These are phyloP conservation scores for Drosophila merina DNA, from an alignment of 2,888 invertebrate genomes.

Conservation along the genomic window DNA sequence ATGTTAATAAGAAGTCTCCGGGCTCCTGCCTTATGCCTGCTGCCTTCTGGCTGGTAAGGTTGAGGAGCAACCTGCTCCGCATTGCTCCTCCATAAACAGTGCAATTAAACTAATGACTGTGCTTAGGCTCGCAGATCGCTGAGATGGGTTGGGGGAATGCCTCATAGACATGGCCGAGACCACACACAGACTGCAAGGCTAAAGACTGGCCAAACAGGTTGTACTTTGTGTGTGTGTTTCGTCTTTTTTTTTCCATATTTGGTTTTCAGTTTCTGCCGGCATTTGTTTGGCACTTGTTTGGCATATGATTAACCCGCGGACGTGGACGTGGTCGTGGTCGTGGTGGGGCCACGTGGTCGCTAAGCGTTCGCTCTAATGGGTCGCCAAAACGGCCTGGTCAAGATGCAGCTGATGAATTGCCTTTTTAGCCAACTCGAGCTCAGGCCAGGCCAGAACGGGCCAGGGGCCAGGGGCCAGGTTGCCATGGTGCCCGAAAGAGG, in stretches of 20 bases:
- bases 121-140: conserved; percentile 47
- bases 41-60: conserved; percentile 1
- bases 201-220: conserved; percentile 55
- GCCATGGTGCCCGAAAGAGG: conserved; percentile 59
- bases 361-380: conserved; percentile 74
- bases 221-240: conserved; percentile 18
- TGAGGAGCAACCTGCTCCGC: conserved; percentile 33
- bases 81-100: conserved; percentile 70
- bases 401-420: conserved; percentile 53
- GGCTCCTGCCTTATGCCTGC: background rate
- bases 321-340: conserved; percentile 6
- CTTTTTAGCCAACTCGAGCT: conserved; percentile 30
- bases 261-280: conserved; percentile 24
- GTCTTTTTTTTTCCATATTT: background rate
- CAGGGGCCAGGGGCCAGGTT: conserved; percentile 59
- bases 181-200: conserved; percentile 59
- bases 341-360: conserved; percentile 56
- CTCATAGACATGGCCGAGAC: conserved; percentile 52
- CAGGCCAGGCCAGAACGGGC: conserved; percentile 51
- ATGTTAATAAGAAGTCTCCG: conserved; percentile 52
- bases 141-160: conserved; percentile 3
- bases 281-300: conserved; percentile 69
- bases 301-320: conserved; percentile 66
- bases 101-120: conserved; percentile 78
- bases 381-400: conserved; percentile 63